Evolutionary conservation across 92 coral and sea anemone species (phyloP).

Genomic region (Porites evermanni): DNA sequence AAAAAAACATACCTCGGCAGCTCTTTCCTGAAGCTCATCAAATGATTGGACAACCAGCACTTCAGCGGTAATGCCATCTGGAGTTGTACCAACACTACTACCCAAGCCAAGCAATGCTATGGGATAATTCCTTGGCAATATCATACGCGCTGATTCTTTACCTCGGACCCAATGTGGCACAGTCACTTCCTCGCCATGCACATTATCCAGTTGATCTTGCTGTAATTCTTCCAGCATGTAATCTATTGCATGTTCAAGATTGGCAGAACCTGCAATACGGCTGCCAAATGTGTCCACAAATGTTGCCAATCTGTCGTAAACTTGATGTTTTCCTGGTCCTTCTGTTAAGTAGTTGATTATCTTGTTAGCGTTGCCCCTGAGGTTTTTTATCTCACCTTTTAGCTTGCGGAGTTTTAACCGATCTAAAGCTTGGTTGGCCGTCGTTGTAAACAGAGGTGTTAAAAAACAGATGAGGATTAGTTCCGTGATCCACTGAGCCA

Average conservation of each 20-base stretch:
- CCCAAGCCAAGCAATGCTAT: slow-evolving; percentile 94
- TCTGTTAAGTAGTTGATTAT: slow-evolving; percentile 82
- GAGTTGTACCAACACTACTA: slow-evolving; percentile 84
- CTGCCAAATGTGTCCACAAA: slow-evolving; percentile 92
- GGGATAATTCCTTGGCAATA: slow-evolving; percentile 74
- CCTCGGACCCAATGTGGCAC: slow-evolving; percentile 97
- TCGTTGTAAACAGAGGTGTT: not conserved
- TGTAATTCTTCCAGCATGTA: slow-evolving; percentile 78
- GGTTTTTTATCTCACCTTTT: slow-evolving; percentile 56
- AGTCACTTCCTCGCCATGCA: slow-evolving; percentile 86
- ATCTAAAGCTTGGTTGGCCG: not conserved
- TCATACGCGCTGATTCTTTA: slow-evolving; percentile 79
- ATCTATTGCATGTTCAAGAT: slow-evolving; percentile 93
- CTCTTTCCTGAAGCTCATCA: slow-evolving; percentile 85
- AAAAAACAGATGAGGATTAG: not conserved
- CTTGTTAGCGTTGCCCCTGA: slow-evolving; percentile 62
- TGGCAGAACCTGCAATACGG: slow-evolving; percentile 86
- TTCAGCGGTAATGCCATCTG: slow-evolving; percentile 93
- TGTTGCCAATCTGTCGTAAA: slow-evolving; percentile 87
- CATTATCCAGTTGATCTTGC: slow-evolving; percentile 88
- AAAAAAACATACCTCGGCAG: slow-evolving; percentile 68
- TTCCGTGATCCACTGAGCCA: too few species aligned
- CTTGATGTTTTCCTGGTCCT: slow-evolving; percentile 90
- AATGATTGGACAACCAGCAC: slow-evolving; percentile 93
- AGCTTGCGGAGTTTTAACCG: slow-evolving; percentile 13